Evolutionary conservation across 2,797 vertebrate genomes (phyloP), one percentile per base, ranked within the genome.

Genomic region (Tinamus major): DNA sequence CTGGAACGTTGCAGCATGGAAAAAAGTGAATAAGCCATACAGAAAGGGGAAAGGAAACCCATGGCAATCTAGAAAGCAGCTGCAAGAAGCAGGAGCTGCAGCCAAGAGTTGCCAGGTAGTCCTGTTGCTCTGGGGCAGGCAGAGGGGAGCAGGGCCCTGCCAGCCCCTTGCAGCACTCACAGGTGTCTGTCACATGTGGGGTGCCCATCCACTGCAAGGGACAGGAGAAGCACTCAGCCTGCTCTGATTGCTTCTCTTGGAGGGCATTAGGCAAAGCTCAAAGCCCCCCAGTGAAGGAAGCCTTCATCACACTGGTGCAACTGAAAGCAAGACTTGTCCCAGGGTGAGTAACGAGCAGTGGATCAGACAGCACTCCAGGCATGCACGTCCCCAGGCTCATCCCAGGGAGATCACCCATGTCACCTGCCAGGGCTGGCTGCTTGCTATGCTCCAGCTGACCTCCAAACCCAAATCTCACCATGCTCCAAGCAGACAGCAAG

Each of bases 41-140:
- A 27, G 89, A 56, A 41, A 67, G 46, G 26, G 13, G 33, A 84
- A 69, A 44, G 49, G 71, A 92, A 94, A 62, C 39, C 20, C 46
- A 74, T 26, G 10, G 33, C 59, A 29, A 74, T 37, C 12, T 67
- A 58, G 61, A 51, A 85, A 44, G 68, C 67, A 48, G n/a, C 13
- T 39, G 48, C 35, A 35, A 31, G 19, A 31, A 17, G 42, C 56
- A 39, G 53, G 53, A 79, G 17, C 10, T 9, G 11, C 42, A 27
- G 49, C 51, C 63, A 68, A 46, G 79, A 48, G 55, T 79, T 58
- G 16, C 71, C 0, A 0, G 69, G 68, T 56, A 59, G 48, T 56
- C 15, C 78, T 3, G 9, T n/a, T 70, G 63, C 29, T 65, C 41
- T 2, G 4, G 56, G 42, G 16, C 0, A 5, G 0, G 0, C 55